Evolutionary conservation across 2,888 invertebrate species (phyloP), one percentile per base, ranked within the genome.

Genomic region (Sinotaia quadrata): DNA sequence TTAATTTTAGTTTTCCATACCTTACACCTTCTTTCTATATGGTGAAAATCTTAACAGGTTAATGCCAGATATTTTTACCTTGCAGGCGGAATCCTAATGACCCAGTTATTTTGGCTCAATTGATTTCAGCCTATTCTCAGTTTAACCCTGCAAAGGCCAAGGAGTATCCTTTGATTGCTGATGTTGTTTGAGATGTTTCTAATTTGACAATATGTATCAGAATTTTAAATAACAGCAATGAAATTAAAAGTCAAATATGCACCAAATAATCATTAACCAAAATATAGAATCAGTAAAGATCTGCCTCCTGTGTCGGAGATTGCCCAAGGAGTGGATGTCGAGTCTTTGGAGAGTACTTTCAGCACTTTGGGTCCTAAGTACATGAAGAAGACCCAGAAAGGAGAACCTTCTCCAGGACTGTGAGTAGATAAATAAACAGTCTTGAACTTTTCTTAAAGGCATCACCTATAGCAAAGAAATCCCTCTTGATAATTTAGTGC

Each of bases 311-410:
- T 93, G 5, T 88, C 92, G 33, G 84, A 87, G 59, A 79, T 88
- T 12, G 83, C 91, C 90, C 2, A 91, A 91, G 82, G 82, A 27
- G 78, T 89, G 18, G 96, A 97, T 87, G 93, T 95, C 27, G 95
- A 96, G 79, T 92, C 92, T 4, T 89, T 98, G 56, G 97, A 98
- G 87, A 92, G 93, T 0, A 93, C 87, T 34, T 88, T 88, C 78
- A 80, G 85, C 78, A 94, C 65, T 93, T 93, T 94, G 90, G 94
- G 94, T n/a, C 94, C 95, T 2, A 97, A 96, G 88, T 93, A 95
- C 63, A 93, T 94, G 33, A 95, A 94, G 87, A 94, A 94, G 86
- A 78, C 84, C 74, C 93, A 78, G 60, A 74, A 81, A 62, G 80
- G 87, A 37, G 78, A 79, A 68, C 80, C 81, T 15, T 84, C 84